These are phyloP conservation scores for Ranitomeya imitator DNA, from an alignment of 2,113 vertebrate genomes.

Conservation along the genomic window DNA sequence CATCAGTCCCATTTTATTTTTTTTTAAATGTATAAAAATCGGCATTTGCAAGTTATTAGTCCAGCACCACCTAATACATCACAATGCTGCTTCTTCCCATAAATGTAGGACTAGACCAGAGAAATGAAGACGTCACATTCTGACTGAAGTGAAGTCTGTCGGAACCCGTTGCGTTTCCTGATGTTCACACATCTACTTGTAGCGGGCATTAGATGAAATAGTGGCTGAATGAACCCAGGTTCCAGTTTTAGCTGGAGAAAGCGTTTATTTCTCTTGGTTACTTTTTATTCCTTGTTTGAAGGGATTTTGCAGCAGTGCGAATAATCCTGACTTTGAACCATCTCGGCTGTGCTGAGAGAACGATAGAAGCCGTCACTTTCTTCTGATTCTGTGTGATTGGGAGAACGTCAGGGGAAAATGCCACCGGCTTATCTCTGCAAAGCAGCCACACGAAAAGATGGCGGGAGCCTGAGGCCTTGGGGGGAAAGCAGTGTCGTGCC, in stretches of 20 bases:
- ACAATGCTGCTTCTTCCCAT: neutral
- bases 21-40: too few relatives aligned
- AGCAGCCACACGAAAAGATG: constrained; percentile 72
- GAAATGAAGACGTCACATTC: constrained; percentile 10
- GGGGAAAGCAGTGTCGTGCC: accelerated
- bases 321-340: constrained; percentile 98
- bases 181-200: constrained; percentile 7
- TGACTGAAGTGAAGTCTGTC: neutral
- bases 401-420: constrained; percentile 78
- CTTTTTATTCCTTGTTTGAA: constrained; percentile 81
- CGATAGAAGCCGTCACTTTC: constrained; percentile 85
- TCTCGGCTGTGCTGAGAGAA: constrained; percentile 78
- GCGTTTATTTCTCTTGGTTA: constrained; percentile 77
- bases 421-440: constrained; percentile 87
- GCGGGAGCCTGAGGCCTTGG: constrained; percentile 56
- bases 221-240: constrained; percentile 67
- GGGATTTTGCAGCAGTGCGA: constrained; percentile 89
- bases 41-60: neutral
- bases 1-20: too few relatives aligned
- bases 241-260: constrained; percentile 80
- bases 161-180: constrained; percentile 3
- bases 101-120: neutral
- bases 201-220: constrained; percentile 68
- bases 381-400: constrained; percentile 89
- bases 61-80: neutral